phyloP scores from a whole-genome alignment of 1,140 invertebrate species.

The Drosophila pseudoobscura region DNA sequence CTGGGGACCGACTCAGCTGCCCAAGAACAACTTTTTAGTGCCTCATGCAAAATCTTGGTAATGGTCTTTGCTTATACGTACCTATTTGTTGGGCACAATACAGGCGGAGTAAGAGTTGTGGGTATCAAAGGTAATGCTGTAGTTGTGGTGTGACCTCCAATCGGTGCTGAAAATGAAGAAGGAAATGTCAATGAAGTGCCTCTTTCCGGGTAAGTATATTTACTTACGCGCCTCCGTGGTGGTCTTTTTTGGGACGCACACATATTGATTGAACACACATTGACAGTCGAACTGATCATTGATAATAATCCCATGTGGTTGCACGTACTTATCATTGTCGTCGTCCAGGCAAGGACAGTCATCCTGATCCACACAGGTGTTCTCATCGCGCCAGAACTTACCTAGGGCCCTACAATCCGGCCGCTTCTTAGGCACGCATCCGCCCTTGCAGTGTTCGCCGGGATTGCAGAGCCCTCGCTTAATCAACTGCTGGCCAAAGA shows the following conservation, averaged over 20 bases:
- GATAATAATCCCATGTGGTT: no score
- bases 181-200: no score
- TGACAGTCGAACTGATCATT: no score
- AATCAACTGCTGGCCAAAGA: constrained; percentile 76
- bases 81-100: constrained; percentile 6
- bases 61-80: not conserved
- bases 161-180: constrained; percentile 5
- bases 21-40: no score
- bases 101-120: constrained; percentile 9
- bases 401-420: constrained; percentile 53
- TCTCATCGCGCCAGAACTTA: constrained; percentile 87
- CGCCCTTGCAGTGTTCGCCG: constrained; percentile 70
- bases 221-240: not conserved
- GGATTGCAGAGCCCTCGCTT: constrained; percentile 69
- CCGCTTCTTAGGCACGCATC: constrained; percentile 81
- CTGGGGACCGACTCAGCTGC: no score
- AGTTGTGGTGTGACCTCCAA: not conserved
- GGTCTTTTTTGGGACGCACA: not conserved
- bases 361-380: constrained; percentile 87
- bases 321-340: no score
- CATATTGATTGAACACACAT: not conserved
- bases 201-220: no score
- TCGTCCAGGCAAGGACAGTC: constrained; percentile 89
- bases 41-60: no score
- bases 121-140: constrained; percentile 1